Percentiles rank a stretch among this genome's conserved stretches.
Evolutionary conservation across 2,797 vertebrate species (phyloP).

Genomic region (Alectoris magna): DNA sequence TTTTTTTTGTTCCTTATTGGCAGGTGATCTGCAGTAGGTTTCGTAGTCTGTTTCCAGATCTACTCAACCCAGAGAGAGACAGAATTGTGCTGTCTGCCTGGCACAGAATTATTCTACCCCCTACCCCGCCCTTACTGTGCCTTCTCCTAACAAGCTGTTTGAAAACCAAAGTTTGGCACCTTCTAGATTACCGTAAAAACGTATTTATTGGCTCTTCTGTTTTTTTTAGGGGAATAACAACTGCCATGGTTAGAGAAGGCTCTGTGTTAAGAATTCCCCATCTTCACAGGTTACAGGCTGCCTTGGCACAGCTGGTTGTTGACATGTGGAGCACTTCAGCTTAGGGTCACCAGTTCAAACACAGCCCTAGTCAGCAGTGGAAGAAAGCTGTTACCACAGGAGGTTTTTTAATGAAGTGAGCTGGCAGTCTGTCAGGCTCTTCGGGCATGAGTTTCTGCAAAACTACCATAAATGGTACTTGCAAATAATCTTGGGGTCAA

Average conservation of each 20-base stretch:
- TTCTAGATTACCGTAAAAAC: background rate
- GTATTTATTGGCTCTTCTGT: background rate
- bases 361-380: background rate
- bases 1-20: background rate
- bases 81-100: background rate
- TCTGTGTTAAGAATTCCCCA: background rate
- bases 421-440: slow-evolving; percentile 35
- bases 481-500: slow-evolving; percentile 14
- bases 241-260: background rate
- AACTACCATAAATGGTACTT: slow-evolving; percentile 20
- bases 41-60: background rate
- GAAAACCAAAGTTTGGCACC: background rate
- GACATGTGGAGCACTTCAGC: background rate
- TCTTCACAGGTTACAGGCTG: background rate
- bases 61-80: background rate
- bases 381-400: background rate
- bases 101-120: rapidly evolving
- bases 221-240: background rate
- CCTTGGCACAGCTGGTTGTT: background rate
- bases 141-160: background rate
- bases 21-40: background rate
- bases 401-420: slow-evolving; percentile 16
- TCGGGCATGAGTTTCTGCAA: slow-evolving; percentile 10
- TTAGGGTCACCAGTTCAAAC: slow-evolving; percentile 8
- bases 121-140: rapidly evolving